Evolutionary conservation across 2,113 vertebrate species (phyloP).

Genomic region (Trochalopteron elliotii): DNA sequence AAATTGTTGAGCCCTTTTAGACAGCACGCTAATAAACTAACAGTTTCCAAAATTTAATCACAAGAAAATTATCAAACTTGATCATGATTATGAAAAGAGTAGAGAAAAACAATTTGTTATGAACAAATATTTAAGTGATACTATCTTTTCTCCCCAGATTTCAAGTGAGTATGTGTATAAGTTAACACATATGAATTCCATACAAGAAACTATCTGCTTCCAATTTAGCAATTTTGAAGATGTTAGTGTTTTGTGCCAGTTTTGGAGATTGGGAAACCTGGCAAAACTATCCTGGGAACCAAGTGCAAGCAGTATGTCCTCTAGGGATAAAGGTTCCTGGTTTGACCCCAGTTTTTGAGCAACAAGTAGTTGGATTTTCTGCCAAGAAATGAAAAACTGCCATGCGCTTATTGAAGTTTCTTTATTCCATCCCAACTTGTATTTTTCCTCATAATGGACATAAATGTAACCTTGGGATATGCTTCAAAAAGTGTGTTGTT

Average conservation of each 20-base stretch:
- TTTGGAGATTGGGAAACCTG: constrained; percentile 11
- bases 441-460: background rate
- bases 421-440: background rate
- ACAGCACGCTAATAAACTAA: background rate
- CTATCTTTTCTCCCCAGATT: background rate
- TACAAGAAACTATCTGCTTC: background rate
- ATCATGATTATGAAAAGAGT: background rate
- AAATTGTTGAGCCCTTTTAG: background rate
- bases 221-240: background rate
- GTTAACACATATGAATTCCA: background rate
- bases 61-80: background rate
- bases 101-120: background rate
- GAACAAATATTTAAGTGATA: background rate
- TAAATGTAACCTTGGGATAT: background rate
- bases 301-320: background rate
- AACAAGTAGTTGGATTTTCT: background rate
- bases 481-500: background rate
- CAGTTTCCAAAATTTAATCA: background rate
- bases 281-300: constrained; percentile 40
- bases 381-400: constrained; percentile 34
- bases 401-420: background rate
- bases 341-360: constrained; percentile 32
- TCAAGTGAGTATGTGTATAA: background rate
- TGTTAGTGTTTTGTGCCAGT: background rate
- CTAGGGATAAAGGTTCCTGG: background rate